Conservation (phyloP, 2,113 vertebrate genomes). For the Prunella fulvescens region DNA sequence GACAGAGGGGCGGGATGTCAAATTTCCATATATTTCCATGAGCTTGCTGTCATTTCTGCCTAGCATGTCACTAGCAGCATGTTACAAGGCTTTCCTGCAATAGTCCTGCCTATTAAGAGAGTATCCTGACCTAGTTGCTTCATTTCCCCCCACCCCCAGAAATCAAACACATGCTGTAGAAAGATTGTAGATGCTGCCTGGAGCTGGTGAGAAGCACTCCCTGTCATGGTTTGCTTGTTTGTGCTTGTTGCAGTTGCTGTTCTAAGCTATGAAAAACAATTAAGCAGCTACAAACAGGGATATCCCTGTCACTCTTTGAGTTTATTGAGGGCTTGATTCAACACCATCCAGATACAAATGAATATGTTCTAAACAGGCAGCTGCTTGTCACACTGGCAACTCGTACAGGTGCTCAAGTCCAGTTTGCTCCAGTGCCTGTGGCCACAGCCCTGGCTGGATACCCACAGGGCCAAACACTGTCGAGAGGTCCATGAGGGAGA, state of each 20-base stretch:
- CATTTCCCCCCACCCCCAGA: background rate
- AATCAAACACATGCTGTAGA: background rate
- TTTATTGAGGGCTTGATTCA: background rate
- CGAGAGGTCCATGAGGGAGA: background rate
- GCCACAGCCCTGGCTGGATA: background rate
- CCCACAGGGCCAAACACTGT: background rate
- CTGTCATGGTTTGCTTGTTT: background rate
- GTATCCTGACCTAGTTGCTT: background rate
- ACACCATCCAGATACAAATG: background rate
- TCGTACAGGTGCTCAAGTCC: background rate
- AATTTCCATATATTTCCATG: slow-evolving; percentile 61
- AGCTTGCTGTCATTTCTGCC: slow-evolving; percentile 31
- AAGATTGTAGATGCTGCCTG: background rate
- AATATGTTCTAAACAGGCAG: background rate
- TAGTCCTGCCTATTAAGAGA: background rate
- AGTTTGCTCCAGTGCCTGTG: rapidly evolving
- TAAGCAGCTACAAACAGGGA: background rate
- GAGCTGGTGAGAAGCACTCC: background rate
- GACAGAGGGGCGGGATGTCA: background rate
- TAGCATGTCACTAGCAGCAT: background rate
- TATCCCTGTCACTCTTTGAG: background rate
- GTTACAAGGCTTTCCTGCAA: background rate
- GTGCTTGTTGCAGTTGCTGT: background rate
- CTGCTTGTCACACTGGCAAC: rapidly evolving
- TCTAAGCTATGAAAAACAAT: background rate